Conservation (phyloP, 2,113 vertebrate species). For the Pteruthius melanotis region DNA sequence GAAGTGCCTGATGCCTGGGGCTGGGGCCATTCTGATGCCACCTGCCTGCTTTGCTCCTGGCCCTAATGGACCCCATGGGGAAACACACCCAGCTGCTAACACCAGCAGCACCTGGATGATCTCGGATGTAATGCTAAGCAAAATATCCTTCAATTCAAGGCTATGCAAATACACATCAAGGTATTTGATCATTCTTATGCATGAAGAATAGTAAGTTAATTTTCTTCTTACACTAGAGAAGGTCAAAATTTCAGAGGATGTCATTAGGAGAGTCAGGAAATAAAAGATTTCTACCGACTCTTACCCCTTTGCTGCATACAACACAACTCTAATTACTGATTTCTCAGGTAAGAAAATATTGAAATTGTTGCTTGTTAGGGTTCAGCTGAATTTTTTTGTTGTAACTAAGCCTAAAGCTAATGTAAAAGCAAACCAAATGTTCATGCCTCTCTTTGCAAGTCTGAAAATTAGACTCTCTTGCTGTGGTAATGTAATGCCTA, state of each 20-base stretch:
- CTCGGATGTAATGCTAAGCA: not conserved
- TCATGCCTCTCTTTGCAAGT: not conserved
- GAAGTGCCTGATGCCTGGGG: not conserved
- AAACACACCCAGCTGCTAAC: not conserved
- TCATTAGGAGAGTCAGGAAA: not conserved
- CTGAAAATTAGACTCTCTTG: not conserved
- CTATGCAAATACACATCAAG: not conserved
- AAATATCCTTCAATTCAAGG: not conserved
- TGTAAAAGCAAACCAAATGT: not conserved
- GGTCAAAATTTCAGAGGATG: not conserved
- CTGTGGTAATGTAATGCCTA: not conserved
- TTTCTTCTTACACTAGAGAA: not conserved
- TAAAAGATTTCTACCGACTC: not conserved
- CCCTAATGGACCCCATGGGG: not conserved
- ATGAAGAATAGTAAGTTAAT: not conserved
- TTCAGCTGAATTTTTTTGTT: not conserved
- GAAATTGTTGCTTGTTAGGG: not conserved
- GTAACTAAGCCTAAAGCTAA: not conserved
- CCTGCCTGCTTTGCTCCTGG: not conserved
- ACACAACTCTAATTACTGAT: not conserved
- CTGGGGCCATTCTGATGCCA: not conserved
- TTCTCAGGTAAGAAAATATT: not conserved
- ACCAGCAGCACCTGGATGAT: not conserved
- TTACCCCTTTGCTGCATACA: not conserved
- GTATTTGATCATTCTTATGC: not conserved